Evolutionary conservation across 2,888 invertebrate genomes (phyloP).

Genomic region (Coremacera marginata): DNA sequence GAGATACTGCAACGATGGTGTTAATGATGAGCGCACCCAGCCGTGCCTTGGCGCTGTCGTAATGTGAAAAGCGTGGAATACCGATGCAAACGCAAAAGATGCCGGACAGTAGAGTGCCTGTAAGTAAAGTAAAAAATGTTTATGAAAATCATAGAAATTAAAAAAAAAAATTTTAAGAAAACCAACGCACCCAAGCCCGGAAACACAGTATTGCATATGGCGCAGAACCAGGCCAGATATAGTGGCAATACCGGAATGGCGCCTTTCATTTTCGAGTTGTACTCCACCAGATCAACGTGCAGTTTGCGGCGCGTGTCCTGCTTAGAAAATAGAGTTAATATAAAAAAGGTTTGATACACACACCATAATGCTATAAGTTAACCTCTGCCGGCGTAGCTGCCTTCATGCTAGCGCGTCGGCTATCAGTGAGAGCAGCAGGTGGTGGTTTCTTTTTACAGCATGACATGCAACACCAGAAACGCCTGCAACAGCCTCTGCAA

Average conservation of each 20-base stretch:
- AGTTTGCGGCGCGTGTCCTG: conserved; percentile 83
- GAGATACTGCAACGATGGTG: conserved; percentile 86
- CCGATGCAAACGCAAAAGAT: conserved; percentile 90
- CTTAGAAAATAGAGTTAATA: conserved; percentile 41
- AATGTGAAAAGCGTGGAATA: conserved; percentile 86
- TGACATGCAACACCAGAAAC: conserved; percentile 61
- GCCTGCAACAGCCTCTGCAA: conserved; percentile 64
- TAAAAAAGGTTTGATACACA: neutral
- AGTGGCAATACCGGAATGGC: conserved; percentile 93
- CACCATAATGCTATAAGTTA: conserved; percentile 26
- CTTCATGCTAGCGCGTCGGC: conserved; percentile 74
- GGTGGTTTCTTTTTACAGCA: conserved; percentile 69
- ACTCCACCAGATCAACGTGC: conserved; percentile 83
- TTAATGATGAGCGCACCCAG: conserved; percentile 88
- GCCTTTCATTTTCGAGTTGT: conserved; percentile 88
- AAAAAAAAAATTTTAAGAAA: neutral
- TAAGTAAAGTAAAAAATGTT: conserved; percentile 51
- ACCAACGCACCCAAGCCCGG: conserved; percentile 79
- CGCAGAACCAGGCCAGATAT: conserved; percentile 87
- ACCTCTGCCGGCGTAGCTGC: conserved; percentile 74
- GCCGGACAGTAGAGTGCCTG: conserved; percentile 92
- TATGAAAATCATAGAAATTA: neutral
- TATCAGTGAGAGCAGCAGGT: conserved; percentile 65
- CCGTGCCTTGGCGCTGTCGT: conserved; percentile 81
- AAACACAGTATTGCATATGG: conserved; percentile 82